Base-by-base conservation (phyloP, 2,888 invertebrate species). In the Sialis lutaria region DNA sequence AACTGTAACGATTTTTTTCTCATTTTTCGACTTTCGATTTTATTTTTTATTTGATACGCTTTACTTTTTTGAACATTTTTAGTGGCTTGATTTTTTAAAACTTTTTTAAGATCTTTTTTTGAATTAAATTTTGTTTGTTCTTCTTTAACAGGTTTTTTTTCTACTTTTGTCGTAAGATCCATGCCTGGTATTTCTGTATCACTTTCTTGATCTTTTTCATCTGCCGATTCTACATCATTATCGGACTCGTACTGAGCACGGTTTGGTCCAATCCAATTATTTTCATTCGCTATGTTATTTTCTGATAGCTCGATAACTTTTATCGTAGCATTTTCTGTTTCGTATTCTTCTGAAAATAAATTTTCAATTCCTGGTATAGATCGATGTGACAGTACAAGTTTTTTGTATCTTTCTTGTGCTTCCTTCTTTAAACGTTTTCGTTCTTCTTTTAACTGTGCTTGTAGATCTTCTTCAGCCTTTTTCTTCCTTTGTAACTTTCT, bases 61-160 rank as follows among this genome's bases (percentile, higher is more conserved):
- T 82, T 85, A 58, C 83, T 87, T 53, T 82, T 81, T 57, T 83
- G 76, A 10, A 86, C 70, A 58, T 78, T 77, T 55, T 80, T 79
- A 0, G 80, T 70, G 0, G 84, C 82, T 59, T 81, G 76, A 52
- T 76, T 75, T 56, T 82, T 82, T 6, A 84, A 68, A 50, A 76
- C 65, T 55, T 69, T 77, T 56, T 83, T 81, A 1, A 87, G 63
- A 55, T 83, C 80, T 60, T 79, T 81, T 58, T 79, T 78, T 2
- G 73, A 69, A 45, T 64, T 60, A 46, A 63, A 60, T 43, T 42
- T 45, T 56, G 65, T 62, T 53, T 63, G 56, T 55, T 64, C 59
- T 42, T 61, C 54, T 54, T 67, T 53, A 60, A 54, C 1, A 52
- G 53, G 51, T 53, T 56, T 55, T 59, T 53, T 42, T 58, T 55